Base-by-base conservation (phyloP, 1,140 invertebrate species). In the Caenorhabditis remanei region DNA sequence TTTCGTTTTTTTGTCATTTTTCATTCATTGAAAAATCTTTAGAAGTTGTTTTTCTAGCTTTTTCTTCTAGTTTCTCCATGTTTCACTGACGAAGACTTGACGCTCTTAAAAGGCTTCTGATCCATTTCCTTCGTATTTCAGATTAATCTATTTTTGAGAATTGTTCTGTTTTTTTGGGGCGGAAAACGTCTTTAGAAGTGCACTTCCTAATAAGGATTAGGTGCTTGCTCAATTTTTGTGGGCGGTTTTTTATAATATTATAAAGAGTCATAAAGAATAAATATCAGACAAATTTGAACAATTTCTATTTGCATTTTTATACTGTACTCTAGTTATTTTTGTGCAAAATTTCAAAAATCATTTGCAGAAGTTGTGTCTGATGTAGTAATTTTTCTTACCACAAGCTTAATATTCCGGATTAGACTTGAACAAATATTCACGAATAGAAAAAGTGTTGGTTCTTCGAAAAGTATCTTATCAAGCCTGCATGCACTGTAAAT, bases 71-170 rank as follows among this genome's bases (percentile, higher is more conserved):
- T 32, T 19, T 43, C n/a, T 71, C 32, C 40, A 19, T 61, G 7
- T 19, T 65, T 40, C 9, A 13, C 63, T 79, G 71, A 79, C 46
- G 46, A 48, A n/a, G 53, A 53, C 40, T 79, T 79, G 71, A 79
- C 46, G 71, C 53, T 79, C 53, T 79, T 50, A 6, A n/a, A 50
- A 24, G 71, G 71, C 71, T 79, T 79, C 71, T 79, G 71, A 79
- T 79, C 71, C 71, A 79, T 16, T 79, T 79, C 14, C 11, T 16
- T 40, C 41, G 11, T 43, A 79, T 50, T 24, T 32, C n/a, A 79
- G 71, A 48, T 79, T 79, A 79, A 24, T 50, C 46, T 50, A 79
- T 50, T 79, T 79, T 79, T 79, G 46, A 50, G 46, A 50, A 53
- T 0, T 24, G 50, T 11, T 79, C 53, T 13, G 16, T 46, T 4